Evolutionary conservation across 2,888 invertebrate genomes (phyloP), one percentile per base, ranked within the genome.

Genomic region (Ditula angustiorana): DNA sequence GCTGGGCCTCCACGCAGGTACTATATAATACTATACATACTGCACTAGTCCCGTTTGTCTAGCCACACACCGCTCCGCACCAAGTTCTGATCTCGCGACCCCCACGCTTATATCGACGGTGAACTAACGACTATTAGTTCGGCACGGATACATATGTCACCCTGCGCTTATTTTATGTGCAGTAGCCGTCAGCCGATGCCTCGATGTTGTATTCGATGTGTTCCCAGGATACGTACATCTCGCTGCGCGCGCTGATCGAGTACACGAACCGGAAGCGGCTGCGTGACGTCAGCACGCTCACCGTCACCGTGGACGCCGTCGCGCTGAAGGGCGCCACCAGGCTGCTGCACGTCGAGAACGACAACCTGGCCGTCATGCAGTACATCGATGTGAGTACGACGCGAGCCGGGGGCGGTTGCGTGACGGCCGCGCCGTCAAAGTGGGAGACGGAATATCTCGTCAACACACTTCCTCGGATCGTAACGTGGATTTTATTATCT

Each of bases 191-290:
- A 37, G 33, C 10, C 2, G 23, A 16, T 23, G 30, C 7, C 7
- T 10, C 10, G 3, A 26, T 10, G 8, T 26, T 5, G 16, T 26
- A 16, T 19, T 46, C 87, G 10, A 16, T 53, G 7, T 53, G 21
- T 56, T 10, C 19, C 0, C 87, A 95, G 93, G 98, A 99, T 84
- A 97, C 98, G 0, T 96, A 97, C 69, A 95, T 97, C 76, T 97
- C 98, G 0, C 94, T 98, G 87, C 96, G 97, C 78, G 98, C 98
- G 0, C 91, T 99, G 33, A 97, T 97, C 78, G 97, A 98, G 77
- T 98, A 97, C 86, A 97, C 98, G 1, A 96, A 96, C 61, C 95
- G 96, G 70, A 96, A 97, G 66, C 95, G 98, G 16, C 95, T 98
- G 68, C 94, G 98, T 41, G 98, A 98, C 86, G 97, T 98, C 41